phyloP scores from a whole-genome alignment of 2,797 vertebrate genomes.

The Xyrichtys novacula region DNA sequence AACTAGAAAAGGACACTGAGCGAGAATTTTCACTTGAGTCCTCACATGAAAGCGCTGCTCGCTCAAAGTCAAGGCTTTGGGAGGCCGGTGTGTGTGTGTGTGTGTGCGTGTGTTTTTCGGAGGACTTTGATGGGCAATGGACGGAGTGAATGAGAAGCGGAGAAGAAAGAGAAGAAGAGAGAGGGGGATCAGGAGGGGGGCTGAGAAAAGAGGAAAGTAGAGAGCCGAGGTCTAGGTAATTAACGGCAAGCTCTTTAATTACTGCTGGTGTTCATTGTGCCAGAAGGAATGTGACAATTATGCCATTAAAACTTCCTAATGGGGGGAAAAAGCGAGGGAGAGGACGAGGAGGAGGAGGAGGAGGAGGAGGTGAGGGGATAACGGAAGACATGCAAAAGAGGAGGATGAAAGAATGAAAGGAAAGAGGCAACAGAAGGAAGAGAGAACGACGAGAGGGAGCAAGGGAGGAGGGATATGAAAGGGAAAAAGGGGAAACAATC shows the following conservation, averaged over 20 bases:
- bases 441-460: slow-evolving; percentile 79
- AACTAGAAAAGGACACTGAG: slow-evolving; percentile 75
- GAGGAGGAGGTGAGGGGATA: slow-evolving; percentile 35
- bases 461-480: slow-evolving; percentile 78
- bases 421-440: slow-evolving; percentile 78
- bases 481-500: slow-evolving; percentile 78
- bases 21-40: slow-evolving; percentile 77
- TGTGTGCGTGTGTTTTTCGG: slow-evolving; percentile 55
- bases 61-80: slow-evolving; percentile 82
- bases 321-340: slow-evolving; percentile 53
- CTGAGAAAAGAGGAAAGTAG: slow-evolving; percentile 77
- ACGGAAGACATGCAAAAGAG: slow-evolving; percentile 81
- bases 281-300: slow-evolving; percentile 87
- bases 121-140: slow-evolving; percentile 79
- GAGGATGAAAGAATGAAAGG: slow-evolving; percentile 79
- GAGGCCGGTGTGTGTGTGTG: slow-evolving; percentile 49
- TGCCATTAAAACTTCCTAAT: slow-evolving; percentile 85
- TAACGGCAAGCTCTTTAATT: slow-evolving; percentile 85
- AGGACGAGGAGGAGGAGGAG: slow-evolving; percentile 11
- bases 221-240: slow-evolving; percentile 82
- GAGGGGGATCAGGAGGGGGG: slow-evolving; percentile 60
- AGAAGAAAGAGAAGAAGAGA: slow-evolving; percentile 75
- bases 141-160: slow-evolving; percentile 68
- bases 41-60: slow-evolving; percentile 75
- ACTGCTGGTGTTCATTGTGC: slow-evolving; percentile 83